phyloP scores from a whole-genome alignment of 2,797 vertebrate species.

The Benthosema pterotum region DNA sequence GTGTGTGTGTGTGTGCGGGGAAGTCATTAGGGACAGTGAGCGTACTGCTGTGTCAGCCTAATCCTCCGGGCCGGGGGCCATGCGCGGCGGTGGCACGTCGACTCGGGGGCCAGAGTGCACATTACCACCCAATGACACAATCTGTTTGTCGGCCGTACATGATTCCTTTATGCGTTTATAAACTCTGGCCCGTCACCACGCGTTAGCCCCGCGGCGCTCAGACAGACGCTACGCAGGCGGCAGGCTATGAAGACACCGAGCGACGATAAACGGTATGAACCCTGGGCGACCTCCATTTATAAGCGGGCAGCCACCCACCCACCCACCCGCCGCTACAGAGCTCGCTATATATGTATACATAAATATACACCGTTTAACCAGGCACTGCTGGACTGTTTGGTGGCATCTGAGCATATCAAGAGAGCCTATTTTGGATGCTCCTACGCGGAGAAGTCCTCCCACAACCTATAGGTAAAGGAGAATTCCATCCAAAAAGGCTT shows the following conservation, averaged over 20 bases:
- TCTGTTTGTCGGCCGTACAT: slow-evolving; percentile 56
- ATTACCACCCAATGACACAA: slow-evolving; percentile 73
- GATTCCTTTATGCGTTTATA: slow-evolving; percentile 43
- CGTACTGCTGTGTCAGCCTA: slow-evolving; percentile 75
- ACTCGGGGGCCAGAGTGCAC: slow-evolving; percentile 50
- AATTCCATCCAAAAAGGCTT: too few relatives aligned
- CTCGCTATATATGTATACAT: not conserved
- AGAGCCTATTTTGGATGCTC: too few relatives aligned
- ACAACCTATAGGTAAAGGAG: too few relatives aligned
- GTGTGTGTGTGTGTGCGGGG: slow-evolving; percentile 15
- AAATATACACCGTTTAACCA: too few relatives aligned
- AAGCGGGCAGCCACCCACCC: too few relatives aligned
- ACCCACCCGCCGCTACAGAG: too few relatives aligned
- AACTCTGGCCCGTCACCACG: slow-evolving; percentile 19
- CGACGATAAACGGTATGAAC: not conserved
- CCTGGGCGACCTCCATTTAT: not conserved
- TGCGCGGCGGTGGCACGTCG: slow-evolving; percentile 48
- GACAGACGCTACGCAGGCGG: slow-evolving; percentile 17
- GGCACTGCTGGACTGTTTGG: too few relatives aligned
- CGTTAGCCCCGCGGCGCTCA: slow-evolving; percentile 9
- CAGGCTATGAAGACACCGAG: too few relatives aligned
- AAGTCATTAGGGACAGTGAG: slow-evolving; percentile 59
- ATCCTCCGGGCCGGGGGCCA: slow-evolving; percentile 66
- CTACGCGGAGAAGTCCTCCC: too few relatives aligned
- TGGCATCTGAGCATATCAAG: too few relatives aligned